These are phyloP conservation scores for Phylloscopus collybita DNA, from an alignment of 2,797 vertebrate genomes.

Conservation along the genomic window DNA sequence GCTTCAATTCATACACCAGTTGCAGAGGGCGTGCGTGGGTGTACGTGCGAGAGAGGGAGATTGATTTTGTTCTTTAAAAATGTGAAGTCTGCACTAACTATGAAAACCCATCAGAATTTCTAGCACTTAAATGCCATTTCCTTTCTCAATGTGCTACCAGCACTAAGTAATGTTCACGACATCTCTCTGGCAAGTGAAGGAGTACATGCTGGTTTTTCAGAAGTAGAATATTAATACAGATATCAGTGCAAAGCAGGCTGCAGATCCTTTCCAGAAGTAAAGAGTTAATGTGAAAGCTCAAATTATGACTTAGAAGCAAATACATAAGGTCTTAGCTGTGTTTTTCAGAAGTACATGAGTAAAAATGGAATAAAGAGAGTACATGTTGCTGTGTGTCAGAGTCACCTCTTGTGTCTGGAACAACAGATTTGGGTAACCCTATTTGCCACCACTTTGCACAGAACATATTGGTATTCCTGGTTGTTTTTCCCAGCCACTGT, in stretches of 20 bases:
- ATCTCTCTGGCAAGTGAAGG: neutral
- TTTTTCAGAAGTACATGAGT: neutral
- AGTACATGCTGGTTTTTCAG: neutral
- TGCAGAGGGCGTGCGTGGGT: slow-evolving; percentile 54
- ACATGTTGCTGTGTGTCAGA: neutral
- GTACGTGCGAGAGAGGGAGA: slow-evolving; percentile 37
- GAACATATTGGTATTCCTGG: neutral
- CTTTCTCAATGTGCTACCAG: neutral
- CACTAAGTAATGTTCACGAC: neutral
- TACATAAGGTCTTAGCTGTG: neutral
- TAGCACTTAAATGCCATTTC: slow-evolving; percentile 44
- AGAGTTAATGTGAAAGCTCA: slow-evolving; percentile 13
- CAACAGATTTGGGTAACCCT: neutral
- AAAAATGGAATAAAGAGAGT: neutral
- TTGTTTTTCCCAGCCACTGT: neutral
- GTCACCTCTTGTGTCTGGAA: neutral
- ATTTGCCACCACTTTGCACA: neutral
- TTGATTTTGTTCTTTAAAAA: slow-evolving; percentile 63
- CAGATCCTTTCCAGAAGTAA: neutral
- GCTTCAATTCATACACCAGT: slow-evolving; percentile 58
- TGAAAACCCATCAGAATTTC: slow-evolving; percentile 54
- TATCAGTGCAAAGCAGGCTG: neutral
- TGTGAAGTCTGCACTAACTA: slow-evolving; percentile 47
- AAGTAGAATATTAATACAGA: neutral
- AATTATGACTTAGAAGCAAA: neutral